phyloP scores from a whole-genome alignment of 2,888 invertebrate genomes.

The Leptinotarsa peninsularis region DNA sequence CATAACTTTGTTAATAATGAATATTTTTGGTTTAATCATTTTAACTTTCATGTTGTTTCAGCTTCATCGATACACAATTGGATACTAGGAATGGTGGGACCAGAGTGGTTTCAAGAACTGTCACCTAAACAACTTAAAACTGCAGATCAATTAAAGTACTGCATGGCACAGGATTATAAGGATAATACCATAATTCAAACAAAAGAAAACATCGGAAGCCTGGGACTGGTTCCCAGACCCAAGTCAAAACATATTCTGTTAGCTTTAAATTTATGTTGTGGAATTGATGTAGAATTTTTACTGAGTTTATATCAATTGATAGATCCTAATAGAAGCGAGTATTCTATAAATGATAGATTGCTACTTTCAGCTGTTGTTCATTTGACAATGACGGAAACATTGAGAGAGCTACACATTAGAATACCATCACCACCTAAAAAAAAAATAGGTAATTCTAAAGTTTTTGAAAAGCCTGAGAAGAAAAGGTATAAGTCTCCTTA shows the following conservation, averaged over 20 bases:
- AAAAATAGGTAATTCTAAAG: slow-evolving; percentile 32
- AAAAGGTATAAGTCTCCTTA: slow-evolving; percentile 58
- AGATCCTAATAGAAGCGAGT: slow-evolving; percentile 57
- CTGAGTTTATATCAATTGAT: slow-evolving; percentile 61
- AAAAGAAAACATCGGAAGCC: slow-evolving; percentile 53
- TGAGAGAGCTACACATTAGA: slow-evolving; percentile 63
- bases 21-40: background rate
- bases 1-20: too few relatives aligned
- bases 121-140: slow-evolving; percentile 58
- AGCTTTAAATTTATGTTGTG: slow-evolving; percentile 58
- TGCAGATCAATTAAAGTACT: slow-evolving; percentile 53
- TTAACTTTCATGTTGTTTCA: background rate
- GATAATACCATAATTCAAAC: slow-evolving; percentile 52
- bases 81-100: slow-evolving; percentile 53
- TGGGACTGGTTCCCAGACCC: slow-evolving; percentile 60
- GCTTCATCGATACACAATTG: slow-evolving; percentile 9
- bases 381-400: slow-evolving; percentile 59
- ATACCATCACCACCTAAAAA: slow-evolving; percentile 62
- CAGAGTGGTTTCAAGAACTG: slow-evolving; percentile 63
- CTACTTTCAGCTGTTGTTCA: slow-evolving; percentile 63
- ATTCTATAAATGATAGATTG: slow-evolving; percentile 62
- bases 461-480: slow-evolving; percentile 36
- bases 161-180: slow-evolving; percentile 50
- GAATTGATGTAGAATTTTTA: slow-evolving; percentile 62
- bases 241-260: slow-evolving; percentile 51